Evolutionary conservation across 1,140 invertebrate genomes (phyloP).

Genomic region (Lordiphosa stackelbergi): DNA sequence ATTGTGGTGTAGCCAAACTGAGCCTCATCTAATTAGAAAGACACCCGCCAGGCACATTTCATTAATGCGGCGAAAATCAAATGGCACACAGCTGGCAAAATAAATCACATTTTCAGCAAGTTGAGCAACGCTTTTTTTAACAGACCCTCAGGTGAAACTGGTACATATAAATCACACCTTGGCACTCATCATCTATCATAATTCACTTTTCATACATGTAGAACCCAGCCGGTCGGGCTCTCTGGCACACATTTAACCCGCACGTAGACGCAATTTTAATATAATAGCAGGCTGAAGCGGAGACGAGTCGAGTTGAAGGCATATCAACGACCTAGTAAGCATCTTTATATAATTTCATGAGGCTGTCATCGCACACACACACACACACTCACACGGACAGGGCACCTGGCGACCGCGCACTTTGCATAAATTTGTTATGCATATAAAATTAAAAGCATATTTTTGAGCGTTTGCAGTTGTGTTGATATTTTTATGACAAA

Average conservation of each 20-base stretch:
- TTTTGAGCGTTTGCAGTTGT: slow-evolving; percentile 47
- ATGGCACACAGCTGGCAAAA: slow-evolving; percentile 39
- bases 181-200: slow-evolving; percentile 56
- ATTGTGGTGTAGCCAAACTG: too few relatives aligned
- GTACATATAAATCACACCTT: slow-evolving; percentile 30
- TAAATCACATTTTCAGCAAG: slow-evolving; percentile 46
- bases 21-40: slow-evolving; percentile 37
- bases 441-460: slow-evolving; percentile 76
- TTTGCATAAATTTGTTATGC: slow-evolving; percentile 75
- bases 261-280: slow-evolving; percentile 70
- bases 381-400: slow-evolving; percentile 4
- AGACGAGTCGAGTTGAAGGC: slow-evolving; percentile 39
- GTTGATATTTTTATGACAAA: slow-evolving; percentile 70
- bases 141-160: slow-evolving; percentile 17
- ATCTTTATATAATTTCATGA: slow-evolving; percentile 74
- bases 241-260: slow-evolving; percentile 61
- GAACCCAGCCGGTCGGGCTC: not conserved
- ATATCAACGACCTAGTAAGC: slow-evolving; percentile 73
- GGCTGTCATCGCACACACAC: slow-evolving; percentile 40
- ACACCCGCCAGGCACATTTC: slow-evolving; percentile 15
- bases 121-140: slow-evolving; percentile 34
- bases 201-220: slow-evolving; percentile 58
- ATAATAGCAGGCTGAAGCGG: slow-evolving; percentile 48
- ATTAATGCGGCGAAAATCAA: slow-evolving; percentile 47
- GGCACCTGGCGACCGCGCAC: slow-evolving; percentile 56